Percentiles rank a stretch among this genome's conserved stretches.
Evolutionary conservation across 2,888 invertebrate species (phyloP).

Genomic region (Drosophila ustulata): DNA sequence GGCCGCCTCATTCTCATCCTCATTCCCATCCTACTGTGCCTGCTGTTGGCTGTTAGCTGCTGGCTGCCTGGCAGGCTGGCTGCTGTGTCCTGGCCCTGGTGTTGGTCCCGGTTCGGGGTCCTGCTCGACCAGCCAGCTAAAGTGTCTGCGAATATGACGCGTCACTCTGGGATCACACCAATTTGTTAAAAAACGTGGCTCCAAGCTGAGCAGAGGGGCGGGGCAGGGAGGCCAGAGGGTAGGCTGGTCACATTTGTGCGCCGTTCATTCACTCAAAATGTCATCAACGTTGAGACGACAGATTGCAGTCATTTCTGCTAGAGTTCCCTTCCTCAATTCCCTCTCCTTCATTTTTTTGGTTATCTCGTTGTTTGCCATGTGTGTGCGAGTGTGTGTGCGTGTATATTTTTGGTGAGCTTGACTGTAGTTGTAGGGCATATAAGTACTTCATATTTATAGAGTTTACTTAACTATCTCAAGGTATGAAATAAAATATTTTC

Average conservation of each 20-base stretch:
- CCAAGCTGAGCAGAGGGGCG: constrained; percentile 4
- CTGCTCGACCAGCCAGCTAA: constrained; percentile 62
- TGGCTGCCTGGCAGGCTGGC: constrained; percentile 8
- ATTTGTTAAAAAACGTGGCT: constrained; percentile 76
- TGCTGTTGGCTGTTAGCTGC: not conserved
- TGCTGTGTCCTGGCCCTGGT: constrained; percentile 14
- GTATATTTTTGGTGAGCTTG: constrained; percentile 1
- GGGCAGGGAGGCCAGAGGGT: constrained; percentile 32
- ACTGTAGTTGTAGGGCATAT: constrained; percentile 40
- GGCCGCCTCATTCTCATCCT: constrained; percentile 8
- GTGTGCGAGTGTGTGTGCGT: constrained; percentile 19
- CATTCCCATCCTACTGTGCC: not conserved
- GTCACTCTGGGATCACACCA: constrained; percentile 82
- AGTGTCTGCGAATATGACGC: constrained; percentile 78
- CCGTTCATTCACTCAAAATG: constrained; percentile 81
- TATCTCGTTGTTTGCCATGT: constrained; percentile 41
- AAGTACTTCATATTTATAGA: not conserved
- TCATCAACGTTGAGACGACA: constrained; percentile 80
- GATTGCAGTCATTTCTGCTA: constrained; percentile 78
- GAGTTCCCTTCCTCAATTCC: constrained; percentile 34
- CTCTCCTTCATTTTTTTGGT: constrained; percentile 44
- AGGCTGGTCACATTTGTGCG: constrained; percentile 71
- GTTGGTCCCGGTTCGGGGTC: constrained; percentile 24
- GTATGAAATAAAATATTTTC: too few species aligned
- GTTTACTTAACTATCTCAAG: not conserved